Base-by-base conservation (phyloP, 2,797 vertebrate species). In the Trichosurus vulpecula region DNA sequence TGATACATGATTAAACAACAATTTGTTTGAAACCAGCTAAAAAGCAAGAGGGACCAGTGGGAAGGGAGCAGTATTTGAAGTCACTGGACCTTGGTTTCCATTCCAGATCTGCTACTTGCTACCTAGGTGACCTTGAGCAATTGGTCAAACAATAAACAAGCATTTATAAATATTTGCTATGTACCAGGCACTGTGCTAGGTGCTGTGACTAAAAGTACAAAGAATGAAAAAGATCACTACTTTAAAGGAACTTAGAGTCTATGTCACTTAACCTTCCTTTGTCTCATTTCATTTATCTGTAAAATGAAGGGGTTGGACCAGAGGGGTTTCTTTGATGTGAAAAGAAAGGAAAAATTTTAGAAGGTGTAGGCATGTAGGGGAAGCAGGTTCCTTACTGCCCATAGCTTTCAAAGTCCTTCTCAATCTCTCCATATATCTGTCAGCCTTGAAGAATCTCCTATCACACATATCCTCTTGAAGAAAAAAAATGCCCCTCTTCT, bases 121-220 rank as follows among this genome's bases (percentile, higher is more conserved):
- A 31, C 5, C 14, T 35, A 3, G 41, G 52, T 90, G 52, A 53
- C 30, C 52, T 54, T 90, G 90, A n/a, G 0, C 52, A 54, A 90
- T 31, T 8, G 31, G 22, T 87, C 41, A 87, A 25, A 81, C 22
- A 29, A 51, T 51, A 47, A 51, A 51, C 3, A 51, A 47, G 41
- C 22, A 51, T 51, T 87, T 87, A 29, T 87, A 87, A 87, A 87
- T 87, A 47, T 27, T 25, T 94, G 35, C 90, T 95, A 92, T 89
- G 9, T 97, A 10, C 57, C 58, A 92, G 90, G 14, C 12, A 56
- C 31, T 87, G 10, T 92, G 54, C 30, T 52, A 90, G 35, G 0
- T 89, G 9, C 8, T n/a, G 0, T 90, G 30, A 47, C 22, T 51
- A 87, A 12, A 87, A 11, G 41, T 87, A 87, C 41, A 51, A 87